Percentiles rank a stretch among this genome's conserved stretches.
Conservation (phyloP, 2,113 vertebrate genomes). For the Toxostoma redivivum region DNA sequence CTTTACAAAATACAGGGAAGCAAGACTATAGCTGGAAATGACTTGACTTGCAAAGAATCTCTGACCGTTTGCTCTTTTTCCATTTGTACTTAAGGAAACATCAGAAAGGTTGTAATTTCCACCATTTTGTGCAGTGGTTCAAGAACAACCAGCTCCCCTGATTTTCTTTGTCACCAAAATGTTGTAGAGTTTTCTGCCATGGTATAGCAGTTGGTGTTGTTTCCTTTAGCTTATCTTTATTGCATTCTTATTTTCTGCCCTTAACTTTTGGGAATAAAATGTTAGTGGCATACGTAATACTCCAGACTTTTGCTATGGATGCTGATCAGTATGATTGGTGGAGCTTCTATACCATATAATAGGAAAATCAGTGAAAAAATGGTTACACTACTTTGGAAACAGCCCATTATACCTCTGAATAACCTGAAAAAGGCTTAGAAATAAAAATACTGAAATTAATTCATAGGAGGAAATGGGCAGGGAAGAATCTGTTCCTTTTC, state of each 20-base stretch:
- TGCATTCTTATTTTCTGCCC: neutral
- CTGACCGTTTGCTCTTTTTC: neutral
- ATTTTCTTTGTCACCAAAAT: neutral
- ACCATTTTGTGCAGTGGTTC: neutral
- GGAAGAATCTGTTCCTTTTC: constrained; percentile 37
- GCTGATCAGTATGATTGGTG: neutral
- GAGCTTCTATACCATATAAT: neutral
- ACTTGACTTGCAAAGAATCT: neutral
- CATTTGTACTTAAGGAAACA: neutral
- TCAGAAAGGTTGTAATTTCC: neutral
- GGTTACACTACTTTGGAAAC: neutral
- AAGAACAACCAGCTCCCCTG: neutral
- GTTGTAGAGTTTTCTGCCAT: neutral
- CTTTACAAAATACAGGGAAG: constrained; percentile 9
- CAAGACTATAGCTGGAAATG: constrained; percentile 5
- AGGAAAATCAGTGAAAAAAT: neutral
- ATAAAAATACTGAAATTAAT: neutral
- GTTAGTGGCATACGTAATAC: neutral
- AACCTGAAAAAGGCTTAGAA: constrained; percentile 1
- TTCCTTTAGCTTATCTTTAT: neutral
- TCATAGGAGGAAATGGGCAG: neutral
- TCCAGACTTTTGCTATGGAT: neutral
- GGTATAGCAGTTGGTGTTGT: neutral
- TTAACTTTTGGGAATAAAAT: neutral
- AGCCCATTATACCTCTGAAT: neutral